Conservation (phyloP, 2,888 invertebrate genomes). For the Halocaridina rubra region DNA sequence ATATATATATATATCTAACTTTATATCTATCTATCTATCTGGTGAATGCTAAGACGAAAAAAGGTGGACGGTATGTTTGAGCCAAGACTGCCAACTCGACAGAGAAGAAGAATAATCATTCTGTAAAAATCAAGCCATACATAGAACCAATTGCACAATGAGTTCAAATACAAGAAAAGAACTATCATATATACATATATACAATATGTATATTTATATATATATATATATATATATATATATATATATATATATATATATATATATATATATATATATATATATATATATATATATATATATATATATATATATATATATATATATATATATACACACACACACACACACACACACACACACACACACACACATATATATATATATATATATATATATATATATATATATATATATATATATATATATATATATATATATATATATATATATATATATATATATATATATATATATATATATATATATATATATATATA, state of each 20-base stretch:
- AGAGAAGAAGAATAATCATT: too few species aligned
- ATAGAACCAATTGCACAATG: too few species aligned
- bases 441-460: conserved; percentile 33
- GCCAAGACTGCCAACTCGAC: too few species aligned
- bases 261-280: neutral
- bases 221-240: neutral
- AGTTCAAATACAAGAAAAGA: too few species aligned
- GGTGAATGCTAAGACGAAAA: too few species aligned
- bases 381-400: conserved; percentile 34
- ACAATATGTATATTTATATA: neutral
- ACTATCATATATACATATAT: neutral
- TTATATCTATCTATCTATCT: too few species aligned
- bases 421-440: conserved; percentile 39
- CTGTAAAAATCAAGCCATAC: too few species aligned
- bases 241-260: neutral
- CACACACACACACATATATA: neutral
- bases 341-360: neutral
- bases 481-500: conserved; percentile 37
- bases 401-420: conserved; percentile 28
- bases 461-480: conserved; percentile 29
- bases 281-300: neutral
- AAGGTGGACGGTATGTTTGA: too few species aligned
- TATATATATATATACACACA: neutral
- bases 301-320: neutral
- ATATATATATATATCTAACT: too few species aligned